Conservation (phyloP, 2,113 vertebrate species). For the Macquaria australasica region DNA sequence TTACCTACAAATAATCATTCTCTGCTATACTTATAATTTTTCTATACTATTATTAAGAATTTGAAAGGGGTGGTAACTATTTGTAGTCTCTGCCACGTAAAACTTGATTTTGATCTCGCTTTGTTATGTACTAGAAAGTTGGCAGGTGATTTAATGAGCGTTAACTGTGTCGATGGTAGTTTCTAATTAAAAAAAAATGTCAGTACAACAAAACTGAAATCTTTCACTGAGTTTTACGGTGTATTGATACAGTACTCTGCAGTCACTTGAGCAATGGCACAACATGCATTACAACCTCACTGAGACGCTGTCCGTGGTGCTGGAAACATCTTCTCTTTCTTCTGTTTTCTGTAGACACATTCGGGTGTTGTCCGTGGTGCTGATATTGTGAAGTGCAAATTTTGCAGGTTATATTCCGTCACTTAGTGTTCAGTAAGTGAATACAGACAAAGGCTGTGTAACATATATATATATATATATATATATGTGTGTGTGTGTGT, state of each 20-base stretch:
- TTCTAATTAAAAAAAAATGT: background rate
- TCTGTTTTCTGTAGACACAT: background rate
- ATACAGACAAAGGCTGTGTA: no score
- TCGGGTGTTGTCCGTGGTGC: background rate
- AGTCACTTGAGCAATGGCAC: background rate
- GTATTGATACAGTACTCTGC: background rate
- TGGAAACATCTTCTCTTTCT: background rate
- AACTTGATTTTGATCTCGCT: background rate
- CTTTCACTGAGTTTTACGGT: fast-evolving
- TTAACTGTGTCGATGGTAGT: background rate
- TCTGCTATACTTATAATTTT: background rate
- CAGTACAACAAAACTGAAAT: background rate
- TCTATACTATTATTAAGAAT: background rate
- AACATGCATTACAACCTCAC: background rate
- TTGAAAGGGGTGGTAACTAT: background rate
- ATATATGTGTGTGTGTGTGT: no score
- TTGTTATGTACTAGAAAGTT: background rate
- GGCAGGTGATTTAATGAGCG: no score
- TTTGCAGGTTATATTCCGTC: background rate
- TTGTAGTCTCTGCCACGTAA: background rate
- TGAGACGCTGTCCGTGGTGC: conserved; percentile 44
- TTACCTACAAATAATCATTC: background rate
- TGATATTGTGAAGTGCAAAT: background rate
- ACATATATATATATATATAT: background rate
- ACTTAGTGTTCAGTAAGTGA: fast-evolving